phyloP scores from a whole-genome alignment of 1,140 invertebrate species.

The Drosophila lini region DNA sequence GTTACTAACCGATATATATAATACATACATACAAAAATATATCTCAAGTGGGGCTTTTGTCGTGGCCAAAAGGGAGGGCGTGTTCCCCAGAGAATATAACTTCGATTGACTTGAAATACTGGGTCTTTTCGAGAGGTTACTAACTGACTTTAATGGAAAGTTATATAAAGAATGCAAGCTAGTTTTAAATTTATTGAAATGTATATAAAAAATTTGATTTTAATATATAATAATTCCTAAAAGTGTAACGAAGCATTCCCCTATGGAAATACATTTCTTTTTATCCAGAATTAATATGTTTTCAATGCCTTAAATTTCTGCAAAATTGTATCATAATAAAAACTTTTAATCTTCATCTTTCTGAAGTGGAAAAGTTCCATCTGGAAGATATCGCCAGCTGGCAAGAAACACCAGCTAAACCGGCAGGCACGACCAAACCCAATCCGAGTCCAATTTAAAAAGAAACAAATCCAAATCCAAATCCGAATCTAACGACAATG shows the following conservation, averaged over 20 bases:
- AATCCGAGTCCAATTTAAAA: constrained; percentile 5
- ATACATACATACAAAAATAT: neutral
- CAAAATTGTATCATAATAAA: too few relatives aligned
- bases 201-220: neutral
- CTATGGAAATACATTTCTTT: neutral
- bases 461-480: neutral
- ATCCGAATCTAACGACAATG: constrained; percentile 37
- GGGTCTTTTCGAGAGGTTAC: constrained; percentile 23
- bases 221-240: neutral
- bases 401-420: constrained; percentile 11
- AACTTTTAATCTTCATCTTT: neutral
- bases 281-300: neutral
- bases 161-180: neutral
- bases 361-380: neutral
- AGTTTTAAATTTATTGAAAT: neutral
- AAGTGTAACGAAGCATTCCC: too few relatives aligned
- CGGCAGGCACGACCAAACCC: constrained; percentile 27
- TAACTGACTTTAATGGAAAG: neutral
- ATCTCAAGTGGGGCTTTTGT: constrained; percentile 24
- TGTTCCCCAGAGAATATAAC: constrained; percentile 32
- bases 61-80: constrained; percentile 33
- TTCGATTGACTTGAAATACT: constrained; percentile 17
- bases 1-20: constrained; percentile 11
- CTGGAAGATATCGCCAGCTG: neutral
- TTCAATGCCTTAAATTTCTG: neutral